Conservation (phyloP, 2,888 invertebrate genomes). For the Imbricaverruca yamaguchii region DNA sequence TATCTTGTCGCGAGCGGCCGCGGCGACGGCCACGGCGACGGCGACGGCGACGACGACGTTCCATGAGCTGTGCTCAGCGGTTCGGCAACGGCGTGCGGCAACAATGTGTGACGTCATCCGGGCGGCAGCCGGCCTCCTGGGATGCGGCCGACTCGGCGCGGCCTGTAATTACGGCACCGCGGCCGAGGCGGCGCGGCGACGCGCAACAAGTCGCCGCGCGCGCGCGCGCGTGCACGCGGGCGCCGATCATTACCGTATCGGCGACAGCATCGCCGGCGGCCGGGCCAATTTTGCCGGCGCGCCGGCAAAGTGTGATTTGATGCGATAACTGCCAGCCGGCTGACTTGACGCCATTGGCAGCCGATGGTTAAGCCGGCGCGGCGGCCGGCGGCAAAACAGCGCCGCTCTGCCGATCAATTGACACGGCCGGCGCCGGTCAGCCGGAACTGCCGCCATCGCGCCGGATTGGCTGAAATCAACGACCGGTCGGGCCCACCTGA, state of each 20-base stretch:
- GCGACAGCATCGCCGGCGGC: background rate
- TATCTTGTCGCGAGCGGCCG: background rate
- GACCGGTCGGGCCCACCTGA: no score
- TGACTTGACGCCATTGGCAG: background rate
- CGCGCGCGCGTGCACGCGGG: background rate
- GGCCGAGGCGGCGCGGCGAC: background rate
- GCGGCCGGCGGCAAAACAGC: background rate
- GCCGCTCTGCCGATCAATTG: background rate
- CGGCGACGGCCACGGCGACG: background rate
- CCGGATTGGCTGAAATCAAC: no score
- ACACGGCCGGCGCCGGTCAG: background rate
- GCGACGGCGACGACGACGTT: background rate
- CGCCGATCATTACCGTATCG: background rate
- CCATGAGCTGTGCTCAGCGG: no score
- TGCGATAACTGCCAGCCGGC: background rate
- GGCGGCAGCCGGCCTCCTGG: background rate
- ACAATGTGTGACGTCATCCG: slow-evolving; percentile 1
- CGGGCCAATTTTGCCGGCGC: background rate
- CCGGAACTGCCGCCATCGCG: no score
- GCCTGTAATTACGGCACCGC: background rate
- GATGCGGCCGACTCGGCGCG: background rate
- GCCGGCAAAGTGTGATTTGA: slow-evolving; percentile 12
- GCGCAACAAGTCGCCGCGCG: slow-evolving; percentile 9
- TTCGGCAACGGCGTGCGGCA: background rate
- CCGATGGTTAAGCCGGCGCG: background rate